Conservation (phyloP, 2,797 vertebrate species). For the Crax fasciolata region DNA sequence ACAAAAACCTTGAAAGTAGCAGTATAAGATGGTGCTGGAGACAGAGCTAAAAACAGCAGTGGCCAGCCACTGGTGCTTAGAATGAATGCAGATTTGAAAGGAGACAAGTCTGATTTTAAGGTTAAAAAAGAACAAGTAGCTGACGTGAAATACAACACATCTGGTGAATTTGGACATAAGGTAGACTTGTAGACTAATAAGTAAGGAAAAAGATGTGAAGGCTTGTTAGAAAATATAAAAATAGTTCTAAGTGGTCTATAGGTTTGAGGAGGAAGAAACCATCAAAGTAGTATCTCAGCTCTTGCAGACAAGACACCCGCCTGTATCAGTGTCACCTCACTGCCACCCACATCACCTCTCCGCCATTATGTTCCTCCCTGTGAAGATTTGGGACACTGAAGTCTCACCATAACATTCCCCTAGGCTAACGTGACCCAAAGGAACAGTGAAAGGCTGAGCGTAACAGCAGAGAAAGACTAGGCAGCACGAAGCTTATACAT, state of each 20-base stretch:
- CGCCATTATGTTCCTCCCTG: not conserved
- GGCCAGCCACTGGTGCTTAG: not conserved
- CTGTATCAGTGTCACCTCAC: not conserved
- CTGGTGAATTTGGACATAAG: not conserved
- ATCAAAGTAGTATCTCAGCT: not conserved
- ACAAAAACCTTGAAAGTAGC: not conserved
- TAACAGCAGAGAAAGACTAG: not conserved
- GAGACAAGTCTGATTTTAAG: not conserved
- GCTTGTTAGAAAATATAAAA: not conserved
- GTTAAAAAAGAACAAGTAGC: not conserved
- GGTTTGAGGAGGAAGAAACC: not conserved
- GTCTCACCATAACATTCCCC: rapidly evolving
- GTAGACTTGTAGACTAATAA: not conserved
- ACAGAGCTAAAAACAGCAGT: not conserved
- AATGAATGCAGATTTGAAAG: not conserved
- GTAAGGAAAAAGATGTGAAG: not conserved
- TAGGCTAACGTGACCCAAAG: not conserved
- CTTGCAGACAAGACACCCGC: not conserved
- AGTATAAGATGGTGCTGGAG: not conserved
- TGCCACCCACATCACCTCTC: not conserved
- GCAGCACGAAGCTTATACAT: not conserved
- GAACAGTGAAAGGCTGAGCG: not conserved
- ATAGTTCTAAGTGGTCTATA: not conserved
- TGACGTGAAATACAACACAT: not conserved
- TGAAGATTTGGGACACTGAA: not conserved